Evolutionary conservation across 1,140 invertebrate genomes (phyloP), one percentile per base, ranked within the genome.

Genomic region (Ips nitidus): DNA sequence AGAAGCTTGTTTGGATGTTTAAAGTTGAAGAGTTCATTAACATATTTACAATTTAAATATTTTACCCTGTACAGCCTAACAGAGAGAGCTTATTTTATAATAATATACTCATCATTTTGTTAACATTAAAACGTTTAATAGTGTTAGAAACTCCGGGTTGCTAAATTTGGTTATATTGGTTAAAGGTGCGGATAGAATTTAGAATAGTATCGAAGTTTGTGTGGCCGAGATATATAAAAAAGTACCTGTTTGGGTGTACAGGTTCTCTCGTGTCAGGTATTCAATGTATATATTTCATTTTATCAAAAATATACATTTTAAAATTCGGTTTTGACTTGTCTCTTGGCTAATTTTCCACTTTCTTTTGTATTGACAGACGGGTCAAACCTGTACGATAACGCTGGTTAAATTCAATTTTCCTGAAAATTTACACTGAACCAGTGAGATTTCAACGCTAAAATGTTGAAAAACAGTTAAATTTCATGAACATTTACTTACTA

Each of bases 261-360:
- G 22, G 22, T 22, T 22, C 22, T 22, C 22, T 22, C 22, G 22
- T 56, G 39, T 69, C 60, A 68, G 66, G 67, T 64, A 64, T 70
- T 62, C 36, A 70, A 70, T 70, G 68, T 70, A 70, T 64, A 70
- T 70, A 70, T 64, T 52, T 64, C 42, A 56, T 62, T 22, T 61
- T 71, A 71, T 71, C 69, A 71, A 71, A 71, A 71, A 71, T 71
- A 71, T 66, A 71, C 64, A 66, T 71, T 71, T 66, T 63, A 71
- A 22, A 71, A 71, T 71, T 71, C 69, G 69, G 69, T 71, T 71
- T 71, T 61, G 69, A 55, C 56, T 71, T 71, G 69, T 71, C 69
- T 58, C 41, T 70, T 70, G 61, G 68, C 37, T 64, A 61, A 52
- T 50, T 50, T 22, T 22, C 22, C 22, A 22, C 22, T 22, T 22